phyloP scores from a whole-genome alignment of 2,888 invertebrate genomes.

The Lasioglossum vierecki region DNA sequence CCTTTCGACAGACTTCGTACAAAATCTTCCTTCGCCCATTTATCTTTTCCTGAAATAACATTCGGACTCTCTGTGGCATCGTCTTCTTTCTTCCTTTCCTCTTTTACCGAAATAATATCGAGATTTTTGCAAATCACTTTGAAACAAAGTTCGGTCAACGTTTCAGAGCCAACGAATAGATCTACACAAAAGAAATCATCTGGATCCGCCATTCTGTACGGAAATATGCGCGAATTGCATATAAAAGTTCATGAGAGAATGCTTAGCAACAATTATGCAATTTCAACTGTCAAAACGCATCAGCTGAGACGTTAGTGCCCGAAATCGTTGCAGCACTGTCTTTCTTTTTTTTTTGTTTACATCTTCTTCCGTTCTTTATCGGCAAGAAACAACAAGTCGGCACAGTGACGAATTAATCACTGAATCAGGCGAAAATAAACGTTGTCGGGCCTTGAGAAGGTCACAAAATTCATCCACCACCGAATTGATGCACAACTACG shows the following conservation, averaged over 20 bases:
- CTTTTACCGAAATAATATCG: conserved; percentile 85
- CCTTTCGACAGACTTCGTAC: conserved; percentile 85
- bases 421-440: conserved; percentile 21
- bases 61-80: conserved; percentile 86
- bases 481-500: conserved; percentile 31
- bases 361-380: conserved; percentile 19
- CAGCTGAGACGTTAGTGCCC: conserved; percentile 66
- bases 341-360: conserved; percentile 15
- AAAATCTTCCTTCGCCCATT: background rate
- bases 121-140: conserved; percentile 87
- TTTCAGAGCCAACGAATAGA: conserved; percentile 85
- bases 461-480: conserved; percentile 36
- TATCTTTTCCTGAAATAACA: conserved; percentile 84
- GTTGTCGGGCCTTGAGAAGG: conserved; percentile 13
- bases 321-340: conserved; percentile 27
- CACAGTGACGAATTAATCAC: conserved; percentile 22
- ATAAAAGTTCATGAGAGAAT: conserved; percentile 56
- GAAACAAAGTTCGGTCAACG: conserved; percentile 88
- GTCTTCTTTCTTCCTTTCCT: conserved; percentile 30
- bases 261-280: conserved; percentile 60
- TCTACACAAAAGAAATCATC: conserved; percentile 76
- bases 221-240: conserved; percentile 50
- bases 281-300: conserved; percentile 73
- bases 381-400: conserved; percentile 10
- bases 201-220: conserved; percentile 76